Evolutionary conservation across 2,888 invertebrate species (phyloP), one percentile per base, ranked within the genome.

Genomic region (Branchipolynoe longqiensis): DNA sequence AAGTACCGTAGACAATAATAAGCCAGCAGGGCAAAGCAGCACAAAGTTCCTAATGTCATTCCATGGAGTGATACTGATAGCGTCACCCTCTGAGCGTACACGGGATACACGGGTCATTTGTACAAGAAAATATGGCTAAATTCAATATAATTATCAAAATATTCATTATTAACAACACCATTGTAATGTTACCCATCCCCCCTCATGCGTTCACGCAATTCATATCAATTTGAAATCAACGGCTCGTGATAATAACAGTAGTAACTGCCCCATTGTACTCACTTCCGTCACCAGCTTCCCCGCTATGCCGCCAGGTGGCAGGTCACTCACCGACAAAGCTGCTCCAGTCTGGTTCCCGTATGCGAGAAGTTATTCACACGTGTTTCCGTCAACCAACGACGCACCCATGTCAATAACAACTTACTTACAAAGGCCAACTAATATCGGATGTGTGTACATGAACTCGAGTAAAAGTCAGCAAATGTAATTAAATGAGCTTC

Each of bases 41-140:
- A 6, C 14, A 22, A 69, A 4, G 38, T 69, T 36, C 25, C 0
- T 69, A 36, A 69, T 31, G 33, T 69, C 14, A 14, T 31, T n/a
- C 25, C 25, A 38, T 69, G 69, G 22, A 69, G 38, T 3, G 1
- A 62, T 28, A 12, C 25, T 31, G 28, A 62, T n/a, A 59, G 14
- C 62, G n/a, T n/a, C n/a, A n/a, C n/a, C n/a, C n/a, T n/a, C 69
- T 36, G 1, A 36, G 69, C 38, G 25, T 4, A 31, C 4, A 62
- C 28, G 14, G 58, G 12, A 58, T 69, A 33, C 33, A 38, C 69
- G n/a, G 38, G 69, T 69, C 14, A n/a, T 69, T 69, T 31, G 69
- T 69, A 69, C 69, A 38, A 69, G 33, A 69, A 69, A 69, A 69
- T 69, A 69, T 69, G 58, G 25, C 25, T 1, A 69, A 69, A 69